Evolutionary conservation across 2,797 vertebrate species (phyloP).

Genomic region (Sylvilagus floridanus): DNA sequence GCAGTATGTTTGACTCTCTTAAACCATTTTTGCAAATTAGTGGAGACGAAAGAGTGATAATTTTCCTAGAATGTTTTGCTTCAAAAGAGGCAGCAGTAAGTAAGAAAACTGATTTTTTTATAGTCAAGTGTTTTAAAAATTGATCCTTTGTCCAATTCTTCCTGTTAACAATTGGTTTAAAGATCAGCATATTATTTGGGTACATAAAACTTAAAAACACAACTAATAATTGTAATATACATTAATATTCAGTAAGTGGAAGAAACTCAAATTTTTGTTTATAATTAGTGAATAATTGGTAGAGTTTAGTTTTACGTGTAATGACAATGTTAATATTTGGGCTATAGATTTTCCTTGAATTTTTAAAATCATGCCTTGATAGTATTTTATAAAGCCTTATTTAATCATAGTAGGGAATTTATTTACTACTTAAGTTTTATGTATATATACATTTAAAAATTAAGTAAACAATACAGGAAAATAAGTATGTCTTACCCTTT

Average conservation of each 20-base stretch:
- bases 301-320: background rate
- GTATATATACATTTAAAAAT: conserved; percentile 34
- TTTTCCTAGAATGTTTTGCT: background rate
- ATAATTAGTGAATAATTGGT: conserved; percentile 68
- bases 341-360: background rate
- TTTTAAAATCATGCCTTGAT: conserved; percentile 12
- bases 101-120: background rate
- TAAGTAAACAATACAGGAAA: conserved; percentile 40
- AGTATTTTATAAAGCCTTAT: conserved; percentile 37
- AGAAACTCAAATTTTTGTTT: conserved; percentile 71
- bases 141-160: background rate
- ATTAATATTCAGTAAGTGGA: conserved; percentile 27
- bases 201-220: background rate
- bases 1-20: background rate
- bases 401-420: background rate
- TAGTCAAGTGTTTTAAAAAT: background rate
- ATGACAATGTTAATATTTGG: background rate
- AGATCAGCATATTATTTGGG: background rate
- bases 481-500: background rate
- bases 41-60: background rate
- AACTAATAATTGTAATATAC: background rate
- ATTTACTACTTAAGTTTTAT: conserved; percentile 44
- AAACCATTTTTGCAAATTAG: conserved; percentile 14
- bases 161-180: conserved; percentile 31
- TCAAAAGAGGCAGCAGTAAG: background rate